Conservation (phyloP, 1,140 invertebrate genomes). For the Lycorma delicatula region DNA sequence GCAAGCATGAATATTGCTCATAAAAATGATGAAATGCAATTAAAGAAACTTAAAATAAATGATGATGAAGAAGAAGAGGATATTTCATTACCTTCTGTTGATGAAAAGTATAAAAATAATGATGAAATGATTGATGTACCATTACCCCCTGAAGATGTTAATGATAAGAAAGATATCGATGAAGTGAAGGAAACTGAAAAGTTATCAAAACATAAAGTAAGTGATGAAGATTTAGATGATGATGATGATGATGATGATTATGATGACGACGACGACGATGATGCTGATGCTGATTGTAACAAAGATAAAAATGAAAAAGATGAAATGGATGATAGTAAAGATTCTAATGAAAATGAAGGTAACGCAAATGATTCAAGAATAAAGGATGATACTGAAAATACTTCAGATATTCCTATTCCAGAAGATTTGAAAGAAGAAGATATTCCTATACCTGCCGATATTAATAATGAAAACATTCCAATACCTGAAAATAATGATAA, state of each 20-base stretch:
- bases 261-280: slow-evolving; percentile 20
- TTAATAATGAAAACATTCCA: slow-evolving; percentile 39
- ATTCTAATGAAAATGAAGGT: slow-evolving; percentile 35
- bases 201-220: too few species aligned
- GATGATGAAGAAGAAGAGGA: too few species aligned
- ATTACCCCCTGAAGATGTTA: not conserved
- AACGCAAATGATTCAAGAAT: slow-evolving; percentile 33
- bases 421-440: slow-evolving; percentile 40
- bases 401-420: slow-evolving; percentile 34
- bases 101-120: too few species aligned
- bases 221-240: slow-evolving; percentile 26
- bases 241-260: slow-evolving; percentile 22
- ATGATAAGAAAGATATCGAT: too few species aligned
- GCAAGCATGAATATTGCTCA: slow-evolving; percentile 51
- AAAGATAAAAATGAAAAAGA: slow-evolving; percentile 25
- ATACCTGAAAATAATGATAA: slow-evolving; percentile 29
- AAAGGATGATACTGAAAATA: slow-evolving; percentile 36
- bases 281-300: slow-evolving; percentile 27
- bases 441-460: slow-evolving; percentile 34
- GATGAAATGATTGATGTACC: slow-evolving; percentile 22
- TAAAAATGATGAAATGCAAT: slow-evolving; percentile 24
- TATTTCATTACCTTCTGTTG: too few species aligned
- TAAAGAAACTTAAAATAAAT: too few species aligned
- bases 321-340: slow-evolving; percentile 37
- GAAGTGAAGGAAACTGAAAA: too few species aligned